phyloP scores from a whole-genome alignment of 2,888 invertebrate species.

The Ptilodon capucinus region DNA sequence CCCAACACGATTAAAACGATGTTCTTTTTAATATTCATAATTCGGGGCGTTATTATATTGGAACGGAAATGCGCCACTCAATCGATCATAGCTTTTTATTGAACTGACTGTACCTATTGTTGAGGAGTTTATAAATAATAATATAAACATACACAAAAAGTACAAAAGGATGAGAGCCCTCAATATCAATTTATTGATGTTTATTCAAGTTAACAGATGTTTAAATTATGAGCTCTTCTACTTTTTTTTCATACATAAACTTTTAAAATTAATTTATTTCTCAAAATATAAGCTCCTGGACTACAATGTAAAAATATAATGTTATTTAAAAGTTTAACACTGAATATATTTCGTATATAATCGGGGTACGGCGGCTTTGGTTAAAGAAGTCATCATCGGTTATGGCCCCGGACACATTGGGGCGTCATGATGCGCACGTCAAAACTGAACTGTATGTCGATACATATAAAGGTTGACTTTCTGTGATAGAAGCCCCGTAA shows the following conservation, averaged over 20 bases:
- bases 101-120: conserved; percentile 41
- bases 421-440: too few species aligned
- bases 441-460: too few species aligned
- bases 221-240: not conserved
- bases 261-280: not conserved
- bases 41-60: not conserved
- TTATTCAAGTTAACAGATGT: conserved; percentile 18
- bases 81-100: conserved; percentile 70
- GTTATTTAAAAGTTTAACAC: conserved; percentile 67
- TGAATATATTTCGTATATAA: conserved; percentile 69
- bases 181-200: conserved; percentile 32
- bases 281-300: not conserved
- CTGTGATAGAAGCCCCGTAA: too few species aligned
- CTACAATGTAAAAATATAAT: conserved; percentile 21
- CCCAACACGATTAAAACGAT: conserved; percentile 62
- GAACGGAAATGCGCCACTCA: conserved; percentile 61
- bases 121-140: conserved; percentile 51
- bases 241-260: not conserved
- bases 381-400: conserved; percentile 75
- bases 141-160: conserved; percentile 49
- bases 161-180: conserved; percentile 31
- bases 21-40: conserved; percentile 53
- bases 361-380: conserved; percentile 53
- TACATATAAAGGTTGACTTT: too few species aligned
- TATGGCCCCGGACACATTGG: too few species aligned